These are phyloP conservation scores for Spilarctia lutea DNA, from an alignment of 2,888 invertebrate genomes.

Conservation along the genomic window DNA sequence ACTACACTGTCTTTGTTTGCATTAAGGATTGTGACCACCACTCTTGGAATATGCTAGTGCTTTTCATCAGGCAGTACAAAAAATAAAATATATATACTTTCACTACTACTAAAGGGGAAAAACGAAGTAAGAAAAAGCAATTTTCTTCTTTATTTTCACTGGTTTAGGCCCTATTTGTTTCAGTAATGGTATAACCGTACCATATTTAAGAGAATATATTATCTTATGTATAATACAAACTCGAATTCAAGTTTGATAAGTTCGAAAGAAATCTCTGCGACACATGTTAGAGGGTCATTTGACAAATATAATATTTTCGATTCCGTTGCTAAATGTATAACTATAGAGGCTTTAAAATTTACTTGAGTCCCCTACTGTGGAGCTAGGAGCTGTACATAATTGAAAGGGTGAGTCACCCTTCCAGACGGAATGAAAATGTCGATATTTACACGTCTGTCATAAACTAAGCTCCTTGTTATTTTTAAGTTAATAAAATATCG, in stretches of 20 bases:
- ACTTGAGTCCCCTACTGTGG: constrained; percentile 32
- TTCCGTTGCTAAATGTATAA: constrained; percentile 5
- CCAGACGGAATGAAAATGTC: constrained; percentile 67
- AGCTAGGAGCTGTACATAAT: constrained; percentile 60
- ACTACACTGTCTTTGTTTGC: too few species aligned
- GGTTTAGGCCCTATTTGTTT: background rate
- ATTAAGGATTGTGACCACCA: too few species aligned
- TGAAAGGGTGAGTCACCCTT: constrained; percentile 71
- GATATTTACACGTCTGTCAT: constrained; percentile 49
- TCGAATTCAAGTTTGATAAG: too few species aligned
- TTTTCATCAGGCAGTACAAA: too few species aligned
- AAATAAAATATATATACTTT: too few species aligned
- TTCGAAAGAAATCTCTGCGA: too few species aligned
- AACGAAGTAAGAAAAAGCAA: background rate
- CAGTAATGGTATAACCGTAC: background rate
- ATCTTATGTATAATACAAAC: too few species aligned
- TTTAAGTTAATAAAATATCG: background rate
- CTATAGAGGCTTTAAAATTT: constrained; percentile 27
- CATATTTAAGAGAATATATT: too few species aligned
- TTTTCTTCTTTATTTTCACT: background rate
- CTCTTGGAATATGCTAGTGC: too few species aligned
- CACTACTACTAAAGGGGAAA: background rate
- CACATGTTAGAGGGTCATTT: background rate
- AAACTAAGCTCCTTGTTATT: constrained; percentile 30
- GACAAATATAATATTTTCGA: background rate